Percentiles rank a stretch among this genome's conserved stretches.
These are phyloP conservation scores for Drosophila helvetica DNA, from an alignment of 2,888 invertebrate species.

Conservation along the genomic window DNA sequence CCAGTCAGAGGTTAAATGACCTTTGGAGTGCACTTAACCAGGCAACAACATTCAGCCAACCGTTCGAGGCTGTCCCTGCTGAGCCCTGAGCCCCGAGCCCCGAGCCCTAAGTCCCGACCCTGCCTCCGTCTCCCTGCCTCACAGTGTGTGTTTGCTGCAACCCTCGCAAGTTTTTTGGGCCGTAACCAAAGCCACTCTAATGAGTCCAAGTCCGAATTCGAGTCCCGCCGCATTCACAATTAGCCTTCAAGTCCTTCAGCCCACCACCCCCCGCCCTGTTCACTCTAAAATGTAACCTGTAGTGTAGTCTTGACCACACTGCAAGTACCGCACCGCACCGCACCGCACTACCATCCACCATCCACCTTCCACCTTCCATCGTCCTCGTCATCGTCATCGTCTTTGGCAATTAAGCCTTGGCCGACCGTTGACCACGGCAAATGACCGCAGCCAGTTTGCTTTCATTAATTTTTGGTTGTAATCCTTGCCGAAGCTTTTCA, in stretches of 20 bases:
- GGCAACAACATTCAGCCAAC: constrained; percentile 42
- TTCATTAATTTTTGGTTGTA: constrained; percentile 82
- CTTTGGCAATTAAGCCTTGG: constrained; percentile 80
- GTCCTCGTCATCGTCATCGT: constrained; percentile 50
- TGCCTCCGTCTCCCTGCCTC: constrained; percentile 4
- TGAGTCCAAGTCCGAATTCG: constrained; percentile 55
- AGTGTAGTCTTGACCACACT: constrained; percentile 53
- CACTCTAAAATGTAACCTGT: constrained; percentile 70
- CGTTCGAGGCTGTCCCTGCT: constrained; percentile 28
- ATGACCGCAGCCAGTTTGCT: constrained; percentile 81
- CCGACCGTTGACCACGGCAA: constrained; percentile 78
- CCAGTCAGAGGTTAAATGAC: constrained; percentile 44
- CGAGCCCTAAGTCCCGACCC: constrained; percentile 10
- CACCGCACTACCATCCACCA: background rate
- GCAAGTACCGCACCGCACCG: constrained; percentile 11
- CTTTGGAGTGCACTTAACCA: constrained; percentile 53
- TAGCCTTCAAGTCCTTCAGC: constrained; percentile 53
- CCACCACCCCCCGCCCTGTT: constrained; percentile 33
- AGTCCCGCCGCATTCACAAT: constrained; percentile 67
- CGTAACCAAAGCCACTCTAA: constrained; percentile 68
- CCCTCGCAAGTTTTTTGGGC: constrained; percentile 64
- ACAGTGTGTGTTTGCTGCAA: constrained; percentile 35
- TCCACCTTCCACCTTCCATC: constrained; percentile 24
- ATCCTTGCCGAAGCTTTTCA: constrained; percentile 78
- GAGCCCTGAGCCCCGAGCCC: background rate